Conservation (phyloP, 2,113 vertebrate species). For the Athene noctua region DNA sequence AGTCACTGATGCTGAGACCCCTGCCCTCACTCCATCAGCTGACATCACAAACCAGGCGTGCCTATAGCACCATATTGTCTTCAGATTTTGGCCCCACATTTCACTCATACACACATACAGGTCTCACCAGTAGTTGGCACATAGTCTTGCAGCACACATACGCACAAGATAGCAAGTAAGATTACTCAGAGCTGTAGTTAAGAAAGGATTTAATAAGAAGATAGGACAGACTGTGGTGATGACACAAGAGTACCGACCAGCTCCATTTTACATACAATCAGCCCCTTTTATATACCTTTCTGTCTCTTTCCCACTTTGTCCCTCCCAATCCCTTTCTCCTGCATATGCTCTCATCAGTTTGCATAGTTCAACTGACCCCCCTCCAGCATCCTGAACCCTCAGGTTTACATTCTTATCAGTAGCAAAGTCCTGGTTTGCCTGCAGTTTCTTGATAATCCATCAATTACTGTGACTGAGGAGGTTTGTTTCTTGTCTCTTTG, state of each 20-base stretch:
- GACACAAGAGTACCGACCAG: too few species aligned
- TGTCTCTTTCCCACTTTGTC: background rate
- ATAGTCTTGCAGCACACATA: background rate
- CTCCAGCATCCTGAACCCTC: background rate
- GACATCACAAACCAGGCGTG: background rate
- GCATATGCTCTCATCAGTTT: background rate
- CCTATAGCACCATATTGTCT: background rate
- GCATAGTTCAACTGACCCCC: background rate
- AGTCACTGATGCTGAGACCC: background rate
- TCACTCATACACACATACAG: background rate
- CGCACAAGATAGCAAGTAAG: background rate
- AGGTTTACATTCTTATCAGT: background rate
- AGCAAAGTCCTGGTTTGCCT: background rate
- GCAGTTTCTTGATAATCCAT: background rate
- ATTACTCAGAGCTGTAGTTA: background rate
- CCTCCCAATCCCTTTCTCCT: background rate
- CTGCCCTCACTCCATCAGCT: background rate
- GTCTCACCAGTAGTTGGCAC: background rate
- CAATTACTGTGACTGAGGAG: background rate
- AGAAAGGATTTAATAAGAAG: background rate
- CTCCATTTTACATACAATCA: fast-evolving
- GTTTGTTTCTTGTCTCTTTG: background rate
- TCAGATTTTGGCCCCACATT: background rate
- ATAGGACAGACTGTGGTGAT: background rate
- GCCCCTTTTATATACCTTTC: background rate